Evolutionary conservation across 92 coral and sea anemone genomes (phyloP).

Genomic region (Actinernus sp.): DNA sequence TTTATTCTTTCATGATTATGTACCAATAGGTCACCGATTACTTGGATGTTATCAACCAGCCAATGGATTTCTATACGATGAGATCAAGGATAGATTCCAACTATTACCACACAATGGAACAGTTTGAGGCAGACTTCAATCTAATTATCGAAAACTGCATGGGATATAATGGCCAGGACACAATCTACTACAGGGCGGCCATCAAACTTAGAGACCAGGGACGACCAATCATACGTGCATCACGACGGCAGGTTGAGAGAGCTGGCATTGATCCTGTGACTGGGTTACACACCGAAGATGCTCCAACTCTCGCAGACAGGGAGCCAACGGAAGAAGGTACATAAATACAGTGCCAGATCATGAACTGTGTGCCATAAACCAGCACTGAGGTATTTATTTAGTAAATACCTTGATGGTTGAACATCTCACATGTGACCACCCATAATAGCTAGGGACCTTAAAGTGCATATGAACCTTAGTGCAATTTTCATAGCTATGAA

Average conservation of each 20-base stretch:
- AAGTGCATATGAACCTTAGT: no score
- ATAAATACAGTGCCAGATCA: not conserved
- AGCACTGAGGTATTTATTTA: no score
- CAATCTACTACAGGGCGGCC: conserved; percentile 96
- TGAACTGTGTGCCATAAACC: no score
- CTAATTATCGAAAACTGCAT: conserved; percentile 83
- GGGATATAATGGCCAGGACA: conserved; percentile 93
- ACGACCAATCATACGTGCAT: conserved; percentile 89
- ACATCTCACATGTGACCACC: no score
- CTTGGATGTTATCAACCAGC: conserved; percentile 84
- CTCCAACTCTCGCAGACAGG: conserved; percentile 90
- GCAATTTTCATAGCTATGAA: no score
- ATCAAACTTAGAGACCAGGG: conserved; percentile 94
- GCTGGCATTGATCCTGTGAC: conserved; percentile 98
- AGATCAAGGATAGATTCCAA: conserved; percentile 86
- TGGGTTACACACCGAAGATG: conserved; percentile 90
- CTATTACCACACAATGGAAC: conserved; percentile 88
- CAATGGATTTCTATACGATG: conserved; percentile 97
- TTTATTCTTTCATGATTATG: no score
- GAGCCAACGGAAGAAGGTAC: conserved; percentile 97
- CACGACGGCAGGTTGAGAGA: conserved; percentile 91
- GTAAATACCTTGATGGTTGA: no score
- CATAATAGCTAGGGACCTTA: no score
- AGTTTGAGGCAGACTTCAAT: conserved; percentile 95
- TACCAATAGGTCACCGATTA: conserved; percentile 98